Evolutionary conservation across 2,888 invertebrate genomes (phyloP), one percentile per base, ranked within the genome.

Genomic region (Tetramorium bicarinatum): DNA sequence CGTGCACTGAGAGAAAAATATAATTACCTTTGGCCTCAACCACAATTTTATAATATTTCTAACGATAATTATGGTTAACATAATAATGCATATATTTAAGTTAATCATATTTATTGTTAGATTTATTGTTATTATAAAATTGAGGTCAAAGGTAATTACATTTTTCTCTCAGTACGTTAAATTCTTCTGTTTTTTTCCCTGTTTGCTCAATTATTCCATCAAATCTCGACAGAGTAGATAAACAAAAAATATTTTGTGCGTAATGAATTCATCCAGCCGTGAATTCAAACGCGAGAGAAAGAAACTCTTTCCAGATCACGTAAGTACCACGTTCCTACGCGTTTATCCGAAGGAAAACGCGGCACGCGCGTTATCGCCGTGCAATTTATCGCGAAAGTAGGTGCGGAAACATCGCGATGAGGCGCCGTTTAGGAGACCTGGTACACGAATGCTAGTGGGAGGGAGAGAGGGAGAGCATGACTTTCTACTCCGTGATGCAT

Each of bases 351-450:
- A 47, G 69, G 75, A 9, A 56, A 77, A 69, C 56, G 69, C 44
- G 76, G 25, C 25, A 44, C 64, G 71, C 47, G 77, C 44, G 71
- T 79, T 79, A 71, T 79, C 79, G 79, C 34, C 44, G 54, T 59
- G 72, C 72, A 59, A 71, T 80, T 80, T 80, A 80, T 80, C 72
- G 71, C 77, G 71, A 56, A 79, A 79, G 54, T 79, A 72, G 79
- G 56, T 71, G 71, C 59, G 72, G 38, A 61, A 80, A 72, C 38
- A 72, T 71, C 72, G 71, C 59, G 56, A 25, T 25, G 56, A 71
- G 59, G 34, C 34, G 56, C 59, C 59, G 56, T 59, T 72, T 59
- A 59, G n/a, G 41, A 49, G 25, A 67, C 38, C 41, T n/a, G 44
- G n/a, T 44, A 29, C 69, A 47, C 71, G 56, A 44, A 34, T 18